Evolutionary conservation across 2,797 vertebrate genomes (phyloP).

Genomic region (Borostomias antarcticus): DNA sequence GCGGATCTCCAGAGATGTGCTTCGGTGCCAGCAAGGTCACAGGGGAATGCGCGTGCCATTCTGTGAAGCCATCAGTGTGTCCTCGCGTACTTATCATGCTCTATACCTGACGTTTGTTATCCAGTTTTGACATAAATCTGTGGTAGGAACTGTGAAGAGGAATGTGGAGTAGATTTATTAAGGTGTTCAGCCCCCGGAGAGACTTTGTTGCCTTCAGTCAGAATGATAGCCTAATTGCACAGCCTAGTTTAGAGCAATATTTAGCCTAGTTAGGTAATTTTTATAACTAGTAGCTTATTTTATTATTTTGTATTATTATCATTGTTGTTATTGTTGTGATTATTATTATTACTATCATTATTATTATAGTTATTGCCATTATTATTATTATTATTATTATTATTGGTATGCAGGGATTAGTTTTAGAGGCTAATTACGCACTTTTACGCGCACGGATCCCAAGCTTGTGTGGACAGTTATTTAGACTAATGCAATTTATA

Average conservation of each 20-base stretch:
- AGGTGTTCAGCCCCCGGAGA: not conserved
- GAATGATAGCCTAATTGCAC: not conserved
- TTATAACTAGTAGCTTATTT: too few relatives aligned
- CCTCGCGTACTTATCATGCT: not conserved
- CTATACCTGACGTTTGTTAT: not conserved
- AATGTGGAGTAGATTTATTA: slow-evolving; percentile 1
- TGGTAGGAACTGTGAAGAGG: slow-evolving; percentile 28
- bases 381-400: slow-evolving; percentile 9
- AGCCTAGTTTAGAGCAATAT: too few relatives aligned
- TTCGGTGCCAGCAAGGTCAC: not conserved
- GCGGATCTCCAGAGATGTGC: not conserved
- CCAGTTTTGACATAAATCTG: slow-evolving; percentile 22
- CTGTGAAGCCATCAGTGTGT: not conserved
- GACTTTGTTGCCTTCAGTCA: not conserved
- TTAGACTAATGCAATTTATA: not conserved
- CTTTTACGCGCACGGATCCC: not conserved
- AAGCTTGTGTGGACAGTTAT: not conserved
- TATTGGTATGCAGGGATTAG: not conserved
- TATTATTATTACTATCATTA: slow-evolving; percentile 16
- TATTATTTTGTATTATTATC: too few relatives aligned
- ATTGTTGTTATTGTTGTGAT: not conserved
- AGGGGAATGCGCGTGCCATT: not conserved
- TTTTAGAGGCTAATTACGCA: not conserved
- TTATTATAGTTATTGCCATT: slow-evolving; percentile 17
- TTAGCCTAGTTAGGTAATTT: too few relatives aligned